These are phyloP conservation scores for Pygocentrus nattereri DNA, from an alignment of 2,797 vertebrate species.

Conservation along the genomic window DNA sequence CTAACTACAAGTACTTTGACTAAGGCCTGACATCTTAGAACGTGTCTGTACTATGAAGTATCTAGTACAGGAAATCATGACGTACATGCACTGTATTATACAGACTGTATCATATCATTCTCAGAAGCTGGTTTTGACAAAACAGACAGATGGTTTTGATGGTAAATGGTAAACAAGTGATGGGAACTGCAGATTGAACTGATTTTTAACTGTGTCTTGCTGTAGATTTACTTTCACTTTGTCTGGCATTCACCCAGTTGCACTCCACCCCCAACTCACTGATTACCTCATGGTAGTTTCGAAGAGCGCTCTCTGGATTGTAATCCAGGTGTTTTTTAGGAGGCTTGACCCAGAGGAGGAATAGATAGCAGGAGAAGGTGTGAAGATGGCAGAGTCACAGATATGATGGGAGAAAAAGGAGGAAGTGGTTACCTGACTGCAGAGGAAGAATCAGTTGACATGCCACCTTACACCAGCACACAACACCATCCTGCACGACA, in stretches of 20 bases:
- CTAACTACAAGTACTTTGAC: slow-evolving; percentile 33
- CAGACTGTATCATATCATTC: too few species aligned
- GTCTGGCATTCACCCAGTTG: neutral
- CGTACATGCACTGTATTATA: neutral
- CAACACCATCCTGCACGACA: slow-evolving; percentile 17
- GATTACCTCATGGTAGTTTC: slow-evolving; percentile 85
- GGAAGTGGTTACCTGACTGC: slow-evolving; percentile 83
- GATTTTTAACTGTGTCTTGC: neutral
- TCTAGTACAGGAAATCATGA: neutral
- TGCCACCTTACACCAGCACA: slow-evolving; percentile 34
- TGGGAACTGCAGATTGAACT: neutral
- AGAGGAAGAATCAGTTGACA: slow-evolving; percentile 56
- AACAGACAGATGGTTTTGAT: slow-evolving; percentile 1
- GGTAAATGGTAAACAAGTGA: neutral
- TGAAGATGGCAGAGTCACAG: slow-evolving; percentile 43
- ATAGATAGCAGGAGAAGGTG: slow-evolving; percentile 73
- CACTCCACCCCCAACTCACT: slow-evolving; percentile 35
- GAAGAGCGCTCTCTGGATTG: slow-evolving; percentile 84
- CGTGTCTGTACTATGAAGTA: slow-evolving; percentile 21
- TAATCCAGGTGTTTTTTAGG: slow-evolving; percentile 92
- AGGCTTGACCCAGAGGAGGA: slow-evolving; percentile 75
- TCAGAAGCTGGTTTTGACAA: neutral
- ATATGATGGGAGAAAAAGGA: slow-evolving; percentile 45
- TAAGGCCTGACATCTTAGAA: slow-evolving; percentile 16
- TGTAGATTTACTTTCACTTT: neutral